These are phyloP conservation scores for Ennomos fuscantarius DNA, from an alignment of 2,888 invertebrate species.

Conservation along the genomic window DNA sequence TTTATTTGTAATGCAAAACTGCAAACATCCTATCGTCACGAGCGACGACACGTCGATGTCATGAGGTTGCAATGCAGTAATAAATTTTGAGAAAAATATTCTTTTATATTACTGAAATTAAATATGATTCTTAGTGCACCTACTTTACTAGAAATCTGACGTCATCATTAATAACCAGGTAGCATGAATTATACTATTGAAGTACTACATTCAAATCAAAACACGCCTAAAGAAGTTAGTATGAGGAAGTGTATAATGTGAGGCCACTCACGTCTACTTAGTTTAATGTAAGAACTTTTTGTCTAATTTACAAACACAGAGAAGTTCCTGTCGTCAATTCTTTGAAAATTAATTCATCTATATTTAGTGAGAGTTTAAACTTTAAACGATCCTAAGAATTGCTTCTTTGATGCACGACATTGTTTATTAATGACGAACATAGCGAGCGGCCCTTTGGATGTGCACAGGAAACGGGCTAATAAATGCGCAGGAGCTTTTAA, in stretches of 20 bases:
- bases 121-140: conserved; percentile 6
- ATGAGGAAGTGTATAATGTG: conserved; percentile 35
- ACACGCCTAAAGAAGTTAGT: conserved; percentile 28
- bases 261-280: conserved; percentile 30
- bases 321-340: conserved; percentile 40
- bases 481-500: conserved; percentile 52
- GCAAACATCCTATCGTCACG: conserved; percentile 67
- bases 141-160: conserved; percentile 27
- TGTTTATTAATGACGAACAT: conserved; percentile 67
- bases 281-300: conserved; percentile 28
- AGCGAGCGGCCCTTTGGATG: conserved; percentile 54
- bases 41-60: conserved; percentile 19
- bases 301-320: conserved; percentile 31
- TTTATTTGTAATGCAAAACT: conserved; percentile 75
- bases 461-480: conserved; percentile 61
- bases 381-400: conserved; percentile 59
- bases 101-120: not conserved
- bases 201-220: conserved; percentile 9
- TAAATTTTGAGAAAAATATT: too few species aligned
- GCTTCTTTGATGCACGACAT: conserved; percentile 67
- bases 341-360: conserved; percentile 32
- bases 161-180: conserved; percentile 26
- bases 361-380: conserved; percentile 39
- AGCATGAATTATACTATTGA: conserved; percentile 30
- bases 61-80: conserved; percentile 14